Base-by-base conservation (phyloP, 2,888 invertebrate genomes). In the Strigamia maritima region DNA sequence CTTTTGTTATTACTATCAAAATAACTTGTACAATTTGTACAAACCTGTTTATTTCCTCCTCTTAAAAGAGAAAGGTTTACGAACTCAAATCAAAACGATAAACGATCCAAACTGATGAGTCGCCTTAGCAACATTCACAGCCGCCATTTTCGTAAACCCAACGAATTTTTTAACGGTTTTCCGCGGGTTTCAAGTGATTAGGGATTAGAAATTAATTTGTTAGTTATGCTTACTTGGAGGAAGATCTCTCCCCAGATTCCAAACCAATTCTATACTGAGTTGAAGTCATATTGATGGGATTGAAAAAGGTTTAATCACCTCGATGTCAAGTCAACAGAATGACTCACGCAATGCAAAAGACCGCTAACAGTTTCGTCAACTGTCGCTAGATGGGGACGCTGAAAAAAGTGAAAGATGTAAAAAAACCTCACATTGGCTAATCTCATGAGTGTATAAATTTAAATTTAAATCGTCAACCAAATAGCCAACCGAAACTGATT, bases 31-130 rank as follows among this genome's bases (percentile, higher is more conserved):
- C 54, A 19, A 54, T 54, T n/a, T 19, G 54, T 54, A 54, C 54
- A 54, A 54, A 54, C 54, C 54, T 54, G 54, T 54, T 54, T 54
- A 19, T 54, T 54, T 54, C 54, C 22, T 54, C 54, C 54, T 44
- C 44, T 54, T 19, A 54, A 54, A 6, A n/a, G 54, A 54, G 54
- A 54, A 19, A 54, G 54, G 54, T 54, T 54, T 54, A 54, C 19
- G 54, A 54, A 54, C 54, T 54, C 22, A 54, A 4, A 44, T 14
- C 44, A 10, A n/a, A n/a, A n/a, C n/a, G 44, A 44, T 44, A 54
- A 54, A 54, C 54, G 54, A 19, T 54, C n/a, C 54, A 16, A 54
- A 54, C 54, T 19, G 44, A 54, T 54, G 54, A 54, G 54, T 54
- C 54, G 54, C 54, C 54, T 54, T 54, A 54, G 54, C 54, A 54